Evolutionary conservation across 2,888 invertebrate species (phyloP), one percentile per base, ranked within the genome.

Genomic region (Drosophila quinaria): DNA sequence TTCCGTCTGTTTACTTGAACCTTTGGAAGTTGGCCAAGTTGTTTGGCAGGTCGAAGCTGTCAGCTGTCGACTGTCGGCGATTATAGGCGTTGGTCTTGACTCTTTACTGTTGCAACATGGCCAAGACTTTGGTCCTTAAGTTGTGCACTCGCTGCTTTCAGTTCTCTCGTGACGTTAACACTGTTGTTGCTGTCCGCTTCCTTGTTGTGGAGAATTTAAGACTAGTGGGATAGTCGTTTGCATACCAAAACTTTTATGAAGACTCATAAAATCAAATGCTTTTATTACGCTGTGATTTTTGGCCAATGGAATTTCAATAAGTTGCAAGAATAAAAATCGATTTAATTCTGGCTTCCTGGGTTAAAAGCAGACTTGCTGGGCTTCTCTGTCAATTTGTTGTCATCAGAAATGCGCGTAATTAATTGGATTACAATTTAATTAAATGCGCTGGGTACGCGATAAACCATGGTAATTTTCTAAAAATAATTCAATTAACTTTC

Each of bases 361-460:
- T 1, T 17, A 2, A 11, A 25, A 44, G 8, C 13, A 15, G 11
- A 15, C 2, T 37, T 17, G 4, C 10, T 5, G 15, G 10, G n/a
- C n/a, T n/a, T 17, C 39, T 35, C 19, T 25, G 29, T 64, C 35
- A 37, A 41, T 37, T 66, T 50, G 49, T 50, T 15, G 37, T 58
- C 47, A 56, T 69, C 64, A 41, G 63, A 60, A 52, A 60, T 10
- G 9, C 41, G 54, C 44, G 13, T 71, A 69, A 69, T 63, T 67
- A 70, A 75, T 69, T 71, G 11, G 17, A 82, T 75, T 79, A 69
- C 37, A 51, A 54, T 55, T 68, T 74, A 71, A 79, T 74, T 70
- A 62, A 65, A 59, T 11, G 2, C 50, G 37, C 55, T 46, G 29
- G 29, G 54, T 33, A 47, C 6, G 52, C 22, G 15, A 25, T 17